Conservation (phyloP, 2,113 vertebrate species). For the Mormyrus iriodes region DNA sequence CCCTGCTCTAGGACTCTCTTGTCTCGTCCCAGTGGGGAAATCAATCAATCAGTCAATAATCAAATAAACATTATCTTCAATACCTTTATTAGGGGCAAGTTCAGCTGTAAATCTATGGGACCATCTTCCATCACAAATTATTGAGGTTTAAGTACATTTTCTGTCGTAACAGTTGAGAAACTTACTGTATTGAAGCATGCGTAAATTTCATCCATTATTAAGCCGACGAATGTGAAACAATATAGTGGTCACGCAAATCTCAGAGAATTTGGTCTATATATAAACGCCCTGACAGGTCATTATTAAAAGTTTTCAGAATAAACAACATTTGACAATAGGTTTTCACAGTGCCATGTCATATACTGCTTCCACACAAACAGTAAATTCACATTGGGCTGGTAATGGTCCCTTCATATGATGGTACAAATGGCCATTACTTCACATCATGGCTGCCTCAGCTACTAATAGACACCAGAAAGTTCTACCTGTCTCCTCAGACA, state of each 20-base stretch:
- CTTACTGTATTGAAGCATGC: not conserved
- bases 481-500: constrained; percentile 22
- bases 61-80: not conserved
- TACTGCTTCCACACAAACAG: not conserved
- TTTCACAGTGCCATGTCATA: not conserved
- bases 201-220: not conserved
- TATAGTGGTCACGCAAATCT: not conserved
- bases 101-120: not conserved
- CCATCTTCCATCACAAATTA: not conserved
- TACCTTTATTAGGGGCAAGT: not conserved
- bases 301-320: not conserved
- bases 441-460: not conserved
- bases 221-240: not conserved
- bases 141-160: not conserved
- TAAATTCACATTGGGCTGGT: constrained; percentile 12
- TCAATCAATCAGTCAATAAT: not conserved
- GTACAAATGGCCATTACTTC: constrained; percentile 4
- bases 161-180: not conserved
- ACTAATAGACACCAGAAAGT: not conserved
- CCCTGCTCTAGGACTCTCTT: not conserved
- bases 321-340: not conserved
- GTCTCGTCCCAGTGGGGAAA: not conserved
- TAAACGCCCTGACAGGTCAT: not conserved
- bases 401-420: constrained; percentile 21
- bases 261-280: not conserved